Evolutionary conservation across 2,797 vertebrate genomes (phyloP), one percentile per base, ranked within the genome.

Genomic region (Coracias cyanogaster): DNA sequence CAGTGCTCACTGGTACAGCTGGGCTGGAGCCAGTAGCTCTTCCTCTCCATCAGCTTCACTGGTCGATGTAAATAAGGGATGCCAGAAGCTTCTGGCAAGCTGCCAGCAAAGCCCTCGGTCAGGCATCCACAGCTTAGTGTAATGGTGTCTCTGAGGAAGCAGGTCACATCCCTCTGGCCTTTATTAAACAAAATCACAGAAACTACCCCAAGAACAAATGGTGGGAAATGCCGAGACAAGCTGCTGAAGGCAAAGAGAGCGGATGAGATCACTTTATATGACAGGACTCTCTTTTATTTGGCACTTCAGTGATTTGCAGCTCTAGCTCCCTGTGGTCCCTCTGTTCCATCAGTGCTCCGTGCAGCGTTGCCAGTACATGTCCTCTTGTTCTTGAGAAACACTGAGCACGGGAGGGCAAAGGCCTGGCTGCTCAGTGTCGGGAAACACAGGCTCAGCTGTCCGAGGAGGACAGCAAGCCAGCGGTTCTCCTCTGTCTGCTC

Each of bases 391-490:
- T 73, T 72, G 58, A 76, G 76, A 77, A 86, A n/a, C 4, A 1
- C 37, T 76, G 88, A 69, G 54, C 4, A 5, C 2, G 0, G 57
- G 43, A 91, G 61, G 39, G 19, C 1, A 1, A 60, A 71, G 78
- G 37, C 14, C 43, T 70, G 71, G 48, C 70, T 66, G 60, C 62
- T 82, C 41, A 21, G 41, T 3, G 6, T n/a, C 52, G 43, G 55
- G 37, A 64, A 62, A 20, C 73, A 35, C 0, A 5, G 78, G 77
- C 69, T 78, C 28, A 76, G 73, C 54, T 89, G 20, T 74, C 67
- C 1, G 2, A 89, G 65, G 17, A 88, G 76, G 70, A 57, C 60
- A 94, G 92, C 71, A 81, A 77, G 74, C 87, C 86, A 93, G 90
- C 77, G 72, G 45, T 87, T 52, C 67, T 90, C 61, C 90, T 90